Percentiles rank a stretch among this genome's conserved stretches.
Conservation (phyloP, 2,888 invertebrate species). For the Pyrrhosoma nymphula region DNA sequence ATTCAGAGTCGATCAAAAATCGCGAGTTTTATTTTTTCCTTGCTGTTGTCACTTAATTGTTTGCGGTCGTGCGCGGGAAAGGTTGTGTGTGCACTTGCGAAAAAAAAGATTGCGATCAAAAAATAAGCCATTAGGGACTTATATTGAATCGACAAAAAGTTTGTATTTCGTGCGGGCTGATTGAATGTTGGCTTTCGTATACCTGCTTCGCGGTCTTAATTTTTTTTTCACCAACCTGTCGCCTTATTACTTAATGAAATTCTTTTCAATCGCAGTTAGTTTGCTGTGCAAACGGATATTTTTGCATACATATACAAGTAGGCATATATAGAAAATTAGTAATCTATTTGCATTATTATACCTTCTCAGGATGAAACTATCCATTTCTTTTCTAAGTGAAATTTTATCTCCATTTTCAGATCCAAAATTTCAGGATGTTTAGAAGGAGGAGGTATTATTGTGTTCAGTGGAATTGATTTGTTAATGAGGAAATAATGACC, state of each 20-base stretch:
- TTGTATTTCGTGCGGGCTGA: neutral
- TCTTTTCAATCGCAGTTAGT: neutral
- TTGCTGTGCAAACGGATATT: no score
- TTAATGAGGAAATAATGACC: no score
- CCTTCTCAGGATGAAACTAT: no score
- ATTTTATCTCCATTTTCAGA: no score
- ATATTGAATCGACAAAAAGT: conserved; percentile 7
- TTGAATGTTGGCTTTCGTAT: neutral
- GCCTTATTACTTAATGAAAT: neutral
- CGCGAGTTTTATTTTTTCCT: neutral
- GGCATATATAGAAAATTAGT: no score
- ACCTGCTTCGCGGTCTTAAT: neutral
- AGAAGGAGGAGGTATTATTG: no score
- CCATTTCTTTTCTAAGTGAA: no score
- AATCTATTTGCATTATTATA: no score
- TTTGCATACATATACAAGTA: no score
- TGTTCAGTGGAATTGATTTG: no score
- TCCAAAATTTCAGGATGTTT: no score
- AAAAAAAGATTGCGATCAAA: neutral
- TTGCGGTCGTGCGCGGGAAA: neutral
- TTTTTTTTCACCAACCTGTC: neutral
- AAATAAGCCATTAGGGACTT: neutral
- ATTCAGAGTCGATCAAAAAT: conserved; percentile 3
- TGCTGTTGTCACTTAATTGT: neutral
- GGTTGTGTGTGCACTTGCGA: neutral